Evolutionary conservation across 2,113 vertebrate species (phyloP).

Genomic region (Cryptotis parvus): DNA sequence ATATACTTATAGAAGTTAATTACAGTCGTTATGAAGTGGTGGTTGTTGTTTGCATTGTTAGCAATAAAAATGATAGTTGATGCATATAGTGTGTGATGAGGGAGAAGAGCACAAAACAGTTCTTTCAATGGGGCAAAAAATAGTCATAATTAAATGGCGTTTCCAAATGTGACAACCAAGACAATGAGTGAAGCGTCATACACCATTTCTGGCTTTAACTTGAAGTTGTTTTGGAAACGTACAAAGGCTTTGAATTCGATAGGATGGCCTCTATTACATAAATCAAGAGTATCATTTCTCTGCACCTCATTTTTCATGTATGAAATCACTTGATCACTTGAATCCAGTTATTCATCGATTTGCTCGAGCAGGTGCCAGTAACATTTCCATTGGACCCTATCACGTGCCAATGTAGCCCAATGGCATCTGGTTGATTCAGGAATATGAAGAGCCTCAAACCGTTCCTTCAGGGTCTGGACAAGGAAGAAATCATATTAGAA

Average conservation of each 20-base stretch:
- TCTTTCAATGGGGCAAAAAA: not conserved
- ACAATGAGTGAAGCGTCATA: not conserved
- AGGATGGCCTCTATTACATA: not conserved
- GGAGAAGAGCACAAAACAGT: not conserved
- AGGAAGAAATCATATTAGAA: not conserved
- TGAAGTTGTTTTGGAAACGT: not conserved
- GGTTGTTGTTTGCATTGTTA: not conserved
- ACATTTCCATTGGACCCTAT: too few species aligned
- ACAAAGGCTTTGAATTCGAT: not conserved
- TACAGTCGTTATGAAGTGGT: not conserved
- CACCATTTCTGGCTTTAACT: not conserved
- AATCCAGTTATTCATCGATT: too few species aligned
- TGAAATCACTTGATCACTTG: too few species aligned
- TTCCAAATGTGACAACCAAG: not conserved
- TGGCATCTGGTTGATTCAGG: too few species aligned
- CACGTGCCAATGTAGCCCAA: too few species aligned
- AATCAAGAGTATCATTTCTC: not conserved
- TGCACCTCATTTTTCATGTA: not conserved
- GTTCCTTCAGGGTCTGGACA: too few species aligned
- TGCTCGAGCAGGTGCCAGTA: too few species aligned
- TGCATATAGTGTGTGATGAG: not conserved
- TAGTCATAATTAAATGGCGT: not conserved
- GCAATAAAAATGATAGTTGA: not conserved
- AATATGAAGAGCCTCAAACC: too few species aligned
- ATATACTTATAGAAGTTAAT: not conserved